Percentiles rank a stretch among this genome's conserved stretches.
These are phyloP conservation scores for Zosterops japonicus DNA, from an alignment of 2,113 vertebrate species.

Conservation along the genomic window DNA sequence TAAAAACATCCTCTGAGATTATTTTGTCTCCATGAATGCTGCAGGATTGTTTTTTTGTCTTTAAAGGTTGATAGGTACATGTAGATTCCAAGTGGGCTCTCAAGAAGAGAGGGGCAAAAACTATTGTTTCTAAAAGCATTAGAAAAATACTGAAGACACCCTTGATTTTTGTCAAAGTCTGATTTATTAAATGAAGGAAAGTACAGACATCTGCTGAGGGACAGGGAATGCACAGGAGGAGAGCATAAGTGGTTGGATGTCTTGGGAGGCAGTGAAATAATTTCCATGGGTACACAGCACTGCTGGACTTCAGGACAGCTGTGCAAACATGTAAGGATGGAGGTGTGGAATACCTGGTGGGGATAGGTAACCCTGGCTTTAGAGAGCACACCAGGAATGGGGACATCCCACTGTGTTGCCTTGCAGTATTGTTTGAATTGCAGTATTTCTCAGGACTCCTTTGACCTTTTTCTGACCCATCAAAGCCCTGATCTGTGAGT, in stretches of 20 bases:
- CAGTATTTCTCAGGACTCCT: not conserved
- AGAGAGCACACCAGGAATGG: not conserved
- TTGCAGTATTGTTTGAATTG: not conserved
- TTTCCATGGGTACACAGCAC: fast-evolving
- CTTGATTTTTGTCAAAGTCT: not conserved
- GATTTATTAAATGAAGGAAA: not conserved
- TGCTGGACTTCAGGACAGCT: not conserved
- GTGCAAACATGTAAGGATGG: not conserved
- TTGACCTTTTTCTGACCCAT: not conserved
- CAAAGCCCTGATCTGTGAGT: not conserved
- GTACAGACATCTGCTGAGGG: not conserved
- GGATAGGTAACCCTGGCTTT: not conserved
- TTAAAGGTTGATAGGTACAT: not conserved
- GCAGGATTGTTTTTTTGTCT: not conserved
- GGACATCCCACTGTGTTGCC: not conserved
- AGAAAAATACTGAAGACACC: not conserved
- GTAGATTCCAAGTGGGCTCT: not conserved
- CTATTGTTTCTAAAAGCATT: not conserved
- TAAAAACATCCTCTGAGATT: not conserved
- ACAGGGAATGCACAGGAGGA: not conserved
- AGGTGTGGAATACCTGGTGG: not conserved
- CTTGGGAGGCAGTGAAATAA: not conserved
- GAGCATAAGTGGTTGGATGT: fast-evolving
- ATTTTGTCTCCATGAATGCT: not conserved
- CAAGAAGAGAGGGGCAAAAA: not conserved